These are phyloP conservation scores for Oreohelix idahoensis DNA, from an alignment of 1,140 invertebrate genomes.

Conservation along the genomic window DNA sequence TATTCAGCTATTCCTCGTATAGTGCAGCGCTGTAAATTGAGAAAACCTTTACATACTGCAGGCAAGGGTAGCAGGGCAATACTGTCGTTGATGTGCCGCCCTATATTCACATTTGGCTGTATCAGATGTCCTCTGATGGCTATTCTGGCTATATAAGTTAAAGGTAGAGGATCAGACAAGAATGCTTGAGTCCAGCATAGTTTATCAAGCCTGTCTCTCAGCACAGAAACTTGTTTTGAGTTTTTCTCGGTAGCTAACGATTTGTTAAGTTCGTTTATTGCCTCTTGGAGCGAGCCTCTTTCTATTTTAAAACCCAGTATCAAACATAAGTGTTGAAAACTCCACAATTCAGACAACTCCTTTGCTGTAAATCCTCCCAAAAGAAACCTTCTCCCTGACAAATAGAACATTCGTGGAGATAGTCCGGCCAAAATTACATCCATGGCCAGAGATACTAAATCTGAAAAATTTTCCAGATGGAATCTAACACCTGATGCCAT, in stretches of 20 bases:
- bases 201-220: slow-evolving; percentile 12
- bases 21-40: slow-evolving; percentile 14
- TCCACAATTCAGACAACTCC: slow-evolving; percentile 19
- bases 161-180: not conserved
- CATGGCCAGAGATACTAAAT: slow-evolving; percentile 9
- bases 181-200: not conserved
- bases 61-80: slow-evolving; percentile 15
- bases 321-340: slow-evolving; percentile 27
- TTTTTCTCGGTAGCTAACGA: not conserved
- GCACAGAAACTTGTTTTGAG: not conserved
- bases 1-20: slow-evolving; percentile 9
- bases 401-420: slow-evolving; percentile 15
- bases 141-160: slow-evolving; percentile 19
- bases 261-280: slow-evolving; percentile 18
- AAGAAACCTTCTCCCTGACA: slow-evolving; percentile 20
- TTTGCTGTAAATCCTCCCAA: not conserved
- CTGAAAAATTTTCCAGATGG: slow-evolving; percentile 19
- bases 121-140: slow-evolving; percentile 10
- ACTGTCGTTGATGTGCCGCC: slow-evolving; percentile 2
- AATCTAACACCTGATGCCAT: slow-evolving; percentile 28
- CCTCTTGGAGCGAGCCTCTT: not conserved
- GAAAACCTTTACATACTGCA: slow-evolving; percentile 16
- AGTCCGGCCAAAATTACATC: slow-evolving; percentile 28
- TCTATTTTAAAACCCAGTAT: slow-evolving; percentile 28
- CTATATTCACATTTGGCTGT: not conserved